phyloP scores from a whole-genome alignment of 2,797 vertebrate species.

The Silurus aristotelis region DNA sequence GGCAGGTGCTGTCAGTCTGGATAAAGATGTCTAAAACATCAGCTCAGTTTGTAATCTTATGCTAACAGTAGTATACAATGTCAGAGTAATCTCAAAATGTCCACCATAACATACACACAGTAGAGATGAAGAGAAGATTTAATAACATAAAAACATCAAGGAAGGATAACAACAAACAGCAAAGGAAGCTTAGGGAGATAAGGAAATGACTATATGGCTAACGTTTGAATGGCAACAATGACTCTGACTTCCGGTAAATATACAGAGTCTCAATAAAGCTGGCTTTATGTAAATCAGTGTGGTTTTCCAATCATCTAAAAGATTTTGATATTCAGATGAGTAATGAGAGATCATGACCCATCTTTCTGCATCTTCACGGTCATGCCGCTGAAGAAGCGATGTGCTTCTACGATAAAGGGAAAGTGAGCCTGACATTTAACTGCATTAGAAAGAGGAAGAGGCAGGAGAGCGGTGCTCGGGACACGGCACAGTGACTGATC shows the following conservation, averaged over 20 bases:
- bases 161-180: too few relatives aligned
- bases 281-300: neutral
- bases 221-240: neutral
- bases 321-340: neutral
- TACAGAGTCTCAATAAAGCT: neutral
- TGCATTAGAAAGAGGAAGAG: slow-evolving; percentile 30
- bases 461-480: neutral
- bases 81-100: neutral
- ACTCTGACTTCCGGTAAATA: neutral
- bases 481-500: slow-evolving; percentile 23
- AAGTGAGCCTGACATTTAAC: slow-evolving; percentile 16
- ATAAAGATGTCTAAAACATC: too few relatives aligned
- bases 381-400: neutral
- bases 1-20: too few relatives aligned
- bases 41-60: too few relatives aligned
- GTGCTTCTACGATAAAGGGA: neutral
- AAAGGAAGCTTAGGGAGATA: neutral
- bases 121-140: too few relatives aligned
- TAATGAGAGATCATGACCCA: neutral
- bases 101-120: neutral
- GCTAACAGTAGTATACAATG: too few relatives aligned
- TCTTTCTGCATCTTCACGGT: neutral
- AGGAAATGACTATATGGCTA: neutral
- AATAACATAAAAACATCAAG: too few relatives aligned
- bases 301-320: neutral